phyloP scores from a whole-genome alignment of 2,888 invertebrate species.

The Amblyjoppa proteus region DNA sequence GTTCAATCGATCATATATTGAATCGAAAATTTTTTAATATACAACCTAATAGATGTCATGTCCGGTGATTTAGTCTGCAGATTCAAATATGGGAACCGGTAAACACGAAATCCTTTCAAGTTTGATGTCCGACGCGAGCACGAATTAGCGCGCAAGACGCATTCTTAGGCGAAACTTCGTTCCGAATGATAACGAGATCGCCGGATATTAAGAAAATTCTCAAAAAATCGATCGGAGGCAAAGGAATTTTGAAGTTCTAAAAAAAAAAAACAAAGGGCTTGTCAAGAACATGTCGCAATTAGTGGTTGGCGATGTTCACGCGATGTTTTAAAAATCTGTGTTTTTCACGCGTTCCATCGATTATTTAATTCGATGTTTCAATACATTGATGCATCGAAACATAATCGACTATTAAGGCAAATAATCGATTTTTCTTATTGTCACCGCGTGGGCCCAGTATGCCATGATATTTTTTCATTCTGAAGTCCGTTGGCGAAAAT shows the following conservation, averaged over 20 bases:
- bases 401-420: too few relatives aligned
- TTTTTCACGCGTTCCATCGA: too few relatives aligned
- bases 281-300: conserved; percentile 1
- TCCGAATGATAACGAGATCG: conserved; percentile 6
- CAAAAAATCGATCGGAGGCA: neutral
- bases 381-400: too few relatives aligned
- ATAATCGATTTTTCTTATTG: too few relatives aligned
- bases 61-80: neutral
- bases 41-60: neutral
- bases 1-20: neutral
- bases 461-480: too few relatives aligned
- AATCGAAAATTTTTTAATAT: neutral
- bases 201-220: conserved; percentile 22
- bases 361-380: too few relatives aligned
- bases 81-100: neutral
- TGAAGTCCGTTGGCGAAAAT: too few relatives aligned
- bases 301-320: too few relatives aligned
- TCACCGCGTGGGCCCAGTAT: too few relatives aligned
- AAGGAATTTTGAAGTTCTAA: conserved; percentile 6
- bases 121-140: neutral
- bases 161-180: conserved; percentile 17
- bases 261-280: neutral
- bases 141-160: conserved; percentile 3
- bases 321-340: too few relatives aligned
- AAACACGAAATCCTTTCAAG: neutral